Base-by-base conservation (phyloP, 2,113 vertebrate species). In the Oncorhynchus kisutch region DNA sequence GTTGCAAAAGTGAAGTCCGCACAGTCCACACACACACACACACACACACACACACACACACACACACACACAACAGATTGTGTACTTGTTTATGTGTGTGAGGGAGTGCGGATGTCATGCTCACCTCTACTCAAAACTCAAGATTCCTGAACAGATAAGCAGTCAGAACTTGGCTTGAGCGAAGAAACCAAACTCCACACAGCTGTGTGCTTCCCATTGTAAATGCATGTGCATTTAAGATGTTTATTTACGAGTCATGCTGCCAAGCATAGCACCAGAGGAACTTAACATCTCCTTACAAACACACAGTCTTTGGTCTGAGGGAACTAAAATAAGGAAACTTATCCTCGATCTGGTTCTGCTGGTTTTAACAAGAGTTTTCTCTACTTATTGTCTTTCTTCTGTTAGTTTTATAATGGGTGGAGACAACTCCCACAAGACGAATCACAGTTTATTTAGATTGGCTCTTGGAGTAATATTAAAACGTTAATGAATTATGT, bases 91-190 rank as follows among this genome's bases (percentile, higher is more conserved):
- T 67, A 39, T 74, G 62, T 51, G 60, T 74, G 34, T 45, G 57
- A 45, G 31, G 4, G 67, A 29, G 27, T 27, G 20, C 31, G 24
- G 71, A 83, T 80, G 65, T 71, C 1, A 2, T 51, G 65, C 66
- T 29, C 72, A 74, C 18, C 70, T 54, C 71, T 71, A 64, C 71
- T 80, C 54, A 76, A 76, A 34, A 80, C 75, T 76, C 76, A 68
- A 68, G 72, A 80, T 78, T 68, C 72, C 72, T 72, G 13, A 67
- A 75, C 59, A 75, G 72, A 80, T 80, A 76, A 81, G 76, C 48
- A 49, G 67, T 78, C 70, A 74, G 66, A 74, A 39, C 24, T 14
- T 78, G 71, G 22, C 34, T 57, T 48, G 51, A 54, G 65, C 13
- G 34, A 67, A 45, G 71, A 73, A 49, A 70, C 39, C 64, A 72